Evolutionary conservation across 2,888 invertebrate species (phyloP).

Genomic region (Noctua janthina): DNA sequence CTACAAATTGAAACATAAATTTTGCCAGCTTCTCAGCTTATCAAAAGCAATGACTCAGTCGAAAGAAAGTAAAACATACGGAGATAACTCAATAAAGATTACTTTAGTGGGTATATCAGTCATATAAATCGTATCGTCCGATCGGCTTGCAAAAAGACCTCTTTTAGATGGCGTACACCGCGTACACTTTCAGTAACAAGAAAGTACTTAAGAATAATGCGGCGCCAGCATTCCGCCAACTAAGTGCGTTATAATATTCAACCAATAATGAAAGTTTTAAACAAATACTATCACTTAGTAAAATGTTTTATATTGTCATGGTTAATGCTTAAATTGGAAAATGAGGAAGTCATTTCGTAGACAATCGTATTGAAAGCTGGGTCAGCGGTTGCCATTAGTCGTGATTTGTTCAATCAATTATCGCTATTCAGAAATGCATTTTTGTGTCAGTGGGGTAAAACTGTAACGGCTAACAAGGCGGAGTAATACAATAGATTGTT

Average conservation of each 20-base stretch:
- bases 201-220: conserved; percentile 61
- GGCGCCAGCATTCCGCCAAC: conserved; percentile 54
- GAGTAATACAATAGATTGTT: conserved; percentile 58
- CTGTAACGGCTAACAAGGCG: conserved; percentile 62
- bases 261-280: conserved; percentile 61
- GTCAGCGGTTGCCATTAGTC: conserved; percentile 66
- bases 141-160: conserved; percentile 38
- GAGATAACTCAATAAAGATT: conserved; percentile 48
- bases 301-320: conserved; percentile 64
- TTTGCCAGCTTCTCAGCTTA: conserved; percentile 6
- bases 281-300: conserved; percentile 54
- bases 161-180: conserved; percentile 39
- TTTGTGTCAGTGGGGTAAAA: conserved; percentile 72
- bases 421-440: conserved; percentile 68
- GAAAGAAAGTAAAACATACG: conserved; percentile 50
- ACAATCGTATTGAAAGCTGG: conserved; percentile 73
- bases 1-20: conserved; percentile 22
- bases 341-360: conserved; percentile 70
- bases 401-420: conserved; percentile 73
- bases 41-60: conserved; percentile 48
- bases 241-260: conserved; percentile 54
- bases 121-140: conserved; percentile 53
- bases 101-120: conserved; percentile 42
- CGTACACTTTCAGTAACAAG: conserved; percentile 57
- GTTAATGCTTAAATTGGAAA: conserved; percentile 70